phyloP scores from a whole-genome alignment of 2,888 invertebrate species.

The Tenthredo amoena region DNA sequence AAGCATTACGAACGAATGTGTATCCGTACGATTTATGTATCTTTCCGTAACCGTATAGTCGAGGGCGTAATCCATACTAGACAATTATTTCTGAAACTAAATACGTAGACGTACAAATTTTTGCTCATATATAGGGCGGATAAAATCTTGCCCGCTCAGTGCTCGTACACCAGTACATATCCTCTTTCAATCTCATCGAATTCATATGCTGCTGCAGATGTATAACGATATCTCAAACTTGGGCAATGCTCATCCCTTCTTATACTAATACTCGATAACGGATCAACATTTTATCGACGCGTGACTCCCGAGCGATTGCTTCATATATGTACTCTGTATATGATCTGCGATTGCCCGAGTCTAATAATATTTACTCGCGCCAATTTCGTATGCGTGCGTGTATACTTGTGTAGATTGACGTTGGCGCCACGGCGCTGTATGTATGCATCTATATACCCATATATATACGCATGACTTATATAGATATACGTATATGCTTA shows the following conservation, averaged over 20 bases:
- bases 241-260: neutral
- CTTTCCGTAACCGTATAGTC: too few species aligned
- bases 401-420: neutral
- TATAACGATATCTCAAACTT: neutral
- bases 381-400: neutral
- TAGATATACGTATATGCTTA: neutral
- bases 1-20: too few species aligned
- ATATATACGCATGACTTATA: neutral
- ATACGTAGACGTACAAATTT: too few species aligned
- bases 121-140: too few species aligned
- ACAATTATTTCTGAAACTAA: too few species aligned
- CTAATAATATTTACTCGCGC: constrained; percentile 10
- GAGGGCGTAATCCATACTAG: too few species aligned
- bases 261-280: neutral
- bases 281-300: constrained; percentile 1
- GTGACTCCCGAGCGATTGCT: constrained; percentile 14
- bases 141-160: too few species aligned
- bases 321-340: too few species aligned
- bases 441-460: neutral
- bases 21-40: too few species aligned
- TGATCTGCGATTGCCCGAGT: neutral
- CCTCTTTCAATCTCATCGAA: too few species aligned
- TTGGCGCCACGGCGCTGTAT: neutral
- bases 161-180: too few species aligned
- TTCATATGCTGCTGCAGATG: too few species aligned